Base-by-base conservation (phyloP, 2,113 vertebrate genomes). In the Alethe diademata region DNA sequence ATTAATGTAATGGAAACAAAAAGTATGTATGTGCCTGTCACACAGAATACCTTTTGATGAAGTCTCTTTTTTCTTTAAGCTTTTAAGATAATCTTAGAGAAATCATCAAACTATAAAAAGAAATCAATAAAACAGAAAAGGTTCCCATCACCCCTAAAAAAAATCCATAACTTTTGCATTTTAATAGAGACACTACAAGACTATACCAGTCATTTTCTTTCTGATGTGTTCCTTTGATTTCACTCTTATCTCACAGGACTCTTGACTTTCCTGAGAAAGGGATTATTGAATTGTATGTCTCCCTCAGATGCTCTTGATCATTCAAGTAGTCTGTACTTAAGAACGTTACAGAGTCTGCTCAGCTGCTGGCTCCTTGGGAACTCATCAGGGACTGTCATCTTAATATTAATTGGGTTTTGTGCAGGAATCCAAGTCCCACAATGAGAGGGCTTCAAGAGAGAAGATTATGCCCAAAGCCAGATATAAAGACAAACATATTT, bases 331-430 rank as follows among this genome's bases (percentile, higher is more conserved):
- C 97, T 96, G 95, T 98, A 97, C 97, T 97, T 98, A 98, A 98
- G 97, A 98, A 97, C 65, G 98, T 95, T 98, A 97, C 95, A 96
- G 98, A 97, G 97, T 96, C 97, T 97, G 97, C 96, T 98, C 97
- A 96, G 98, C 97, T 97, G 98, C 97, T 96, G 97, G 69, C 97
- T 98, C 97, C 96, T 92, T 94, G 95, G 96, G 96, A 97, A 97
- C 98, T 98, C 98, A 97, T 96, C 94, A 95, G 98, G 97, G 97
- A 98, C 98, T 97, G 97, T 98, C 98, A 98, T 98, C 97, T 97
- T 98, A 97, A 98, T 98, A 99, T 98, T 99, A 99, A 99, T 99
- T 99, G 98, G 98, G 98, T 98, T 98, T 98, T 98, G 98, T 98
- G 98, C 97, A 98, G 98, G 98, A 98, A 98, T 99, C 98, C 92